Conservation (phyloP, 64 coral and sea anemone genomes). For the Actinia equina region DNA sequence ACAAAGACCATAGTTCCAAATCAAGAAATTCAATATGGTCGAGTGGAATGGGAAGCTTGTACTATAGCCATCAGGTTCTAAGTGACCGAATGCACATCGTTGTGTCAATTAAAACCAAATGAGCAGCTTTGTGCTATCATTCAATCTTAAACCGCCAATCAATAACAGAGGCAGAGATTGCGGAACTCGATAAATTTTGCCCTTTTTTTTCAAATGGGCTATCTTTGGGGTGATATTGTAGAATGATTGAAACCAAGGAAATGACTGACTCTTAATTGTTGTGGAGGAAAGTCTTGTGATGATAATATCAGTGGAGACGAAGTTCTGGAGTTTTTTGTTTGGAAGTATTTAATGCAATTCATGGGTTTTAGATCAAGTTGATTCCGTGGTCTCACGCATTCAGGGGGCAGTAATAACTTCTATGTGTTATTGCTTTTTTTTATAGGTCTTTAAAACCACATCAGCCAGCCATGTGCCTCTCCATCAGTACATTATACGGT, state of each 20-base stretch:
- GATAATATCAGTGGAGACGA: neutral
- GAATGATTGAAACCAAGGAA: neutral
- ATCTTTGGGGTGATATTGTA: neutral
- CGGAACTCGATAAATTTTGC: neutral
- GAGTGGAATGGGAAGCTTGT: neutral
- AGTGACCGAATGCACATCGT: neutral
- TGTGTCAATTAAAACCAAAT: slow-evolving; percentile 10
- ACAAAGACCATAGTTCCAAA: neutral
- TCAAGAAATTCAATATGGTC: slow-evolving; percentile 10
- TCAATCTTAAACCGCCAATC: slow-evolving; percentile 24
- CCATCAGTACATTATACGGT: neutral
- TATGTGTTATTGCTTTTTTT: neutral
- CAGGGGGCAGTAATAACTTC: neutral
- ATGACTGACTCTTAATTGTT: neutral
- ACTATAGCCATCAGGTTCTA: neutral
- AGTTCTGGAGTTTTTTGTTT: neutral
- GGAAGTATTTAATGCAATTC: neutral
- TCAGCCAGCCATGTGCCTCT: neutral
- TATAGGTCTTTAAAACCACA: neutral
- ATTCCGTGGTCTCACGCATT: neutral
- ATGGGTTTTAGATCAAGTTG: neutral
- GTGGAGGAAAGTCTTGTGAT: neutral
- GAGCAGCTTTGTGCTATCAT: neutral
- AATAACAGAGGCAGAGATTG: slow-evolving; percentile 13
- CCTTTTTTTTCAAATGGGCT: neutral